Evolutionary conservation across 2,797 vertebrate species (phyloP).

Genomic region (Arrhamphus sclerolepis): DNA sequence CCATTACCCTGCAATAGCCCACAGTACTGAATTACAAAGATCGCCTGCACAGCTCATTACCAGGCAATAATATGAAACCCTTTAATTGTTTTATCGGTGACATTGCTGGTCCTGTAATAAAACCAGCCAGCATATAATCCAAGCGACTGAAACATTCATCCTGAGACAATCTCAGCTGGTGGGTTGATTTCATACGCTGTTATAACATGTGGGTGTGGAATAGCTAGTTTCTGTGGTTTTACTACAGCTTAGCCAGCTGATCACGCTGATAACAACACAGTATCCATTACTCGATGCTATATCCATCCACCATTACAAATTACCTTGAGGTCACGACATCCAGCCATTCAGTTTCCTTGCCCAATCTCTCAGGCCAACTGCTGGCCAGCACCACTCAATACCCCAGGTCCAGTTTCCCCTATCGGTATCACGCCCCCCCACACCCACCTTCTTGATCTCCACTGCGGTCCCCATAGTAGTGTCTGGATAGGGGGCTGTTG

Average conservation of each 20-base stretch:
- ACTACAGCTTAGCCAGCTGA: slow-evolving; percentile 68
- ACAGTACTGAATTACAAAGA: slow-evolving; percentile 40
- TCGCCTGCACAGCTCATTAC: slow-evolving; percentile 65
- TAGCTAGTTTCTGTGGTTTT: slow-evolving; percentile 56
- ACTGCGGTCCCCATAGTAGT: slow-evolving; percentile 53
- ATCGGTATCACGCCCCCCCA: slow-evolving; percentile 45
- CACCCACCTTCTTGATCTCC: slow-evolving; percentile 37
- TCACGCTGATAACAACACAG: slow-evolving; percentile 62
- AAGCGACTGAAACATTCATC: slow-evolving; percentile 34
- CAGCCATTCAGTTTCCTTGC: slow-evolving; percentile 57
- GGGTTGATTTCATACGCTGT: slow-evolving; percentile 53
- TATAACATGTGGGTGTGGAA: slow-evolving; percentile 42
- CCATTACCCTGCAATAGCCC: slow-evolving; percentile 60
- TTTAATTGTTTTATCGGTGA: slow-evolving; percentile 44
- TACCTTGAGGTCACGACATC: slow-evolving; percentile 65
- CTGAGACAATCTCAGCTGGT: slow-evolving; percentile 26
- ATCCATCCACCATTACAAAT: slow-evolving; percentile 62
- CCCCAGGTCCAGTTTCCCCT: slow-evolving; percentile 75
- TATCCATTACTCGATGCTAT: slow-evolving; percentile 69
- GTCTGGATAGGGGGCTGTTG: slow-evolving; percentile 73
- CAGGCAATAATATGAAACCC: slow-evolving; percentile 36
- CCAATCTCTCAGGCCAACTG: slow-evolving; percentile 52
- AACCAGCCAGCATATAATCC: slow-evolving; percentile 19
- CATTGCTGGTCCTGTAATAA: slow-evolving; percentile 33
- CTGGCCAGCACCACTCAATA: slow-evolving; percentile 75